Conservation (phyloP, 2,888 invertebrate species). For the Ophioninae sp. region DNA sequence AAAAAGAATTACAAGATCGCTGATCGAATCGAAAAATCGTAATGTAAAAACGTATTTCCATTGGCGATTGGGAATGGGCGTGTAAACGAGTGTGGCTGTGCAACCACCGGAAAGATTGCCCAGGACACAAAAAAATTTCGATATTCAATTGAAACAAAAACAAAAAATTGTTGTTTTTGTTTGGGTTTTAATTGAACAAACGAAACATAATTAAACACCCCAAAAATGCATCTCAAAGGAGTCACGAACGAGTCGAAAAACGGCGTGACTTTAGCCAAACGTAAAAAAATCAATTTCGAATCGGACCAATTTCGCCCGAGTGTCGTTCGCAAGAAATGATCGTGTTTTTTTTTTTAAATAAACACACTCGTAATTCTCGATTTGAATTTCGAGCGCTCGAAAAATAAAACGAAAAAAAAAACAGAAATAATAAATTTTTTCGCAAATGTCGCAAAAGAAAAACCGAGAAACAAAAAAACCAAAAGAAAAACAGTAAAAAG, state of each 20-base stretch:
- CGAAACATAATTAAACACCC: too few species aligned
- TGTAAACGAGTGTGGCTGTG: constrained; percentile 59
- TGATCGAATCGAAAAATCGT: neutral
- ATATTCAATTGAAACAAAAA: neutral
- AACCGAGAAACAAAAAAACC: constrained; percentile 11
- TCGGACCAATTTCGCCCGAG: constrained; percentile 9
- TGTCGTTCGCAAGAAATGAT: neutral
- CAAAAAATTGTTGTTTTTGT: too few species aligned
- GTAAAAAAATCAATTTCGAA: neutral
- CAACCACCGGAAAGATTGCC: constrained; percentile 15
- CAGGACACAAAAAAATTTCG: neutral
- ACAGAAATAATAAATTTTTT: too few species aligned
- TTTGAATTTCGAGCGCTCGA: neutral
- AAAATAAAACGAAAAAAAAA: neutral
- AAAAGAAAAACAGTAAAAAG: constrained; percentile 10
- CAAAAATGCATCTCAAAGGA: neutral
- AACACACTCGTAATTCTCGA: constrained; percentile 8
- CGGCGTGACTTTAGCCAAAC: neutral
- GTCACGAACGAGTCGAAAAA: neutral
- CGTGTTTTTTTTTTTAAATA: neutral
- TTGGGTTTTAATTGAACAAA: too few species aligned
- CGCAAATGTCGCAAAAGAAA: neutral
- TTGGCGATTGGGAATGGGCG: constrained; percentile 47
- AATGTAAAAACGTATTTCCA: constrained; percentile 31
- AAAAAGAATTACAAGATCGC: constrained; percentile 16